Evolutionary conservation across 2,113 vertebrate genomes (phyloP), one percentile per base, ranked within the genome.

Genomic region (Hippocampus barbouri): DNA sequence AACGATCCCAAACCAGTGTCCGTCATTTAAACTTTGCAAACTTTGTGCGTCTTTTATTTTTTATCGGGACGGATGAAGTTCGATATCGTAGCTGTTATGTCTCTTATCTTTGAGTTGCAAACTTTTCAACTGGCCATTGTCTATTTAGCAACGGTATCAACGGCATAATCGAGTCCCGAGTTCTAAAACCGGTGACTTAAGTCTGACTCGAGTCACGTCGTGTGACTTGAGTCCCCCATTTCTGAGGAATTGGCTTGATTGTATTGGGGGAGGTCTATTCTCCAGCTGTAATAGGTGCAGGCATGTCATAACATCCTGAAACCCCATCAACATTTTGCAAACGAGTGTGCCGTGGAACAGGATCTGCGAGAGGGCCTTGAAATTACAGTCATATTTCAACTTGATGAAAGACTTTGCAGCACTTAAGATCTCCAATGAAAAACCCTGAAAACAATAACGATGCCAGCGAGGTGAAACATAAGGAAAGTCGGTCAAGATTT

Each of bases 251-350:
- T 88, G 79, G 84, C 71, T 84, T 87, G 91, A 88, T 91, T 89
- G 86, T 87, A 82, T 85, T 88, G 83, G 73, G 43, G 65, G 68
- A 81, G 80, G 86, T 88, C 79, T 85, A 80, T 86, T 83, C 70
- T 73, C 72, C 78, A 82, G 81, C 84, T 81, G 84, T 87, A 83
- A 85, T 85, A 79, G 82, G 81, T 77, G 78, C 75, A 74, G 78
- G 77, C 79, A 79, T 66, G 76, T 77, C 87, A 91, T 88, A 90
- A 90, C 89, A 89, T 88, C 85, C 80, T 84, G 77, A 83, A 81
- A 84, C 89, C 85, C 86, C 89, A 89, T 89, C 89, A 90, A 91
- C 87, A 90, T 71, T 81, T 71, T 76, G 81, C 81, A 84, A 72
- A 62, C 79, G 79, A 79, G 85, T 83, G 83, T 86, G 85, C 74